Base-by-base conservation (phyloP, 2,113 vertebrate species). In the Pelvicachromis taeniatus region DNA sequence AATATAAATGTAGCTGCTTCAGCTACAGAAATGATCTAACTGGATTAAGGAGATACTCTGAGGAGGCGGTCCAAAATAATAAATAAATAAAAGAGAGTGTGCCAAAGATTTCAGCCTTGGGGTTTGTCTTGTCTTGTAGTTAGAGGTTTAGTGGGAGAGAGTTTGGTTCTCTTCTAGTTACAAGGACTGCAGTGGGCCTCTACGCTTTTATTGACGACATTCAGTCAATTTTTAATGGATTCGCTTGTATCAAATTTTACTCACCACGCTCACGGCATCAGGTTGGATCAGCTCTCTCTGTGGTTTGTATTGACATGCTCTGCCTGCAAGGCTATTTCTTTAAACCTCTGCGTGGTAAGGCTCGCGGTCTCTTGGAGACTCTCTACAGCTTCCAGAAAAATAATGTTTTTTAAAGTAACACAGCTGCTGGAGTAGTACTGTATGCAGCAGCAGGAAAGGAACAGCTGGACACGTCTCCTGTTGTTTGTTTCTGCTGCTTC, bases 211-310 rank as follows among this genome's bases (percentile, higher is more conserved):
- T 90, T 70, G 90, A 89, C 33, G 83, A 84, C 86, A 54, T 77
- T 56, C 77, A 82, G 85, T 94, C 90, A 9, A 94, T 94, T 54
- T 88, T 78, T 84, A 87, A 93, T 91, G 86, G 90, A 90, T 93
- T 81, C 13, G 4, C 63, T 85, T 90, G 89, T 88, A 93, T 94
- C 88, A 94, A 88, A 93, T 92, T 92, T 87, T 92, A 92, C 91
- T 92, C 83, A 82, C 73, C 53, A 6, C 26, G 89, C 93, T 92
- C 81, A 77, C 4, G 86, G 90, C 81, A 78, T 92, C 88, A 77
- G 54, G 77, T 93, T 81, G 89, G 87, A 92, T 89, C 89, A 92
- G 90, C 88, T 91, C 81, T 87, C 90, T 84, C 77, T 58, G 80
- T 75, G 85, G 78, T 84, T 83, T 16, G 61, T 86, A 92, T 92